These are phyloP conservation scores for Corythornis madagascariensis DNA, from an alignment of 2,113 vertebrate species.

Conservation along the genomic window DNA sequence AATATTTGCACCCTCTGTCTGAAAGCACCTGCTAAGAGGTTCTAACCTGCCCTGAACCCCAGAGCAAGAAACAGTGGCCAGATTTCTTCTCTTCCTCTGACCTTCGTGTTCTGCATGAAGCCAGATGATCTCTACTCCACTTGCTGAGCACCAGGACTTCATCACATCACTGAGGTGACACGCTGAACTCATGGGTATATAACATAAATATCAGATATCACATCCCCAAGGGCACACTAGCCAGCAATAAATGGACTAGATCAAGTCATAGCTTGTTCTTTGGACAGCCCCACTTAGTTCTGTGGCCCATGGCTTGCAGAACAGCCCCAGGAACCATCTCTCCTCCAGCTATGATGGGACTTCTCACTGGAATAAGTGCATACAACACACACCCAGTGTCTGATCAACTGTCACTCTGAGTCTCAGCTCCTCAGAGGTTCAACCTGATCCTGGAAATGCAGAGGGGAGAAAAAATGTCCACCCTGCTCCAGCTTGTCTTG, in stretches of 20 bases:
- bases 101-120: background rate
- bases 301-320: background rate
- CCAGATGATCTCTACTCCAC: background rate
- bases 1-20: background rate
- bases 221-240: fast-evolving
- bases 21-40: background rate
- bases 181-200: background rate
- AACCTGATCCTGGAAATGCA: fast-evolving
- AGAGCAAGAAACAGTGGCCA: background rate
- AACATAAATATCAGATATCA: too few species aligned
- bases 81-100: background rate
- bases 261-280: fast-evolving
- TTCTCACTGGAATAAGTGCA: background rate
- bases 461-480: background rate
- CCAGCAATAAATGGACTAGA: background rate
- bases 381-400: too few species aligned
- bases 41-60: background rate
- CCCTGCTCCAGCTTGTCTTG: background rate
- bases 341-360: background rate
- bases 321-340: background rate
- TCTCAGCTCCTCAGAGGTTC: background rate
- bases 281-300: background rate
- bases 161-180: background rate
- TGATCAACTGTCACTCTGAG: background rate
- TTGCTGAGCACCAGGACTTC: background rate